Base-by-base conservation (phyloP, 2,113 vertebrate species). In the Anser brachyrhynchus region DNA sequence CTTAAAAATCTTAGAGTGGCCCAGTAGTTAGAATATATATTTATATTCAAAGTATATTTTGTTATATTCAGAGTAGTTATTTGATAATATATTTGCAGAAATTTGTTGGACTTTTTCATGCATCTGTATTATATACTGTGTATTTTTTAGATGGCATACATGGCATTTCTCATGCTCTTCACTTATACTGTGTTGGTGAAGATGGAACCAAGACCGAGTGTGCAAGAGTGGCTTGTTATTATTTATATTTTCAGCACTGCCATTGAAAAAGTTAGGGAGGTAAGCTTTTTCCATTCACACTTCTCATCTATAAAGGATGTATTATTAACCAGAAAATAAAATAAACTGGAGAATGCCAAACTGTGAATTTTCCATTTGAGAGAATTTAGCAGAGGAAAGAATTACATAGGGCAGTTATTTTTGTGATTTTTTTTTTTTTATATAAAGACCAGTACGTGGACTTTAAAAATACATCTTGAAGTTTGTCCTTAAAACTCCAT, bases 81-180 rank as follows among this genome's bases (percentile, higher is more conserved):
- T 10, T 84, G 19, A 64, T 67, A 33, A 20, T 49, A 11, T 6
- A 2, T 70, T 46, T 87, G 8, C 25, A 84, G 83, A 66, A 49
- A 59, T 73, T 37, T 76, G 2, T 46, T 57, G 12, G 39, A 65
- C 8, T 20, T 44, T 92, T 87, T 84, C 51, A 5, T 77, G 43
- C 18, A 11, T 39, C 25, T 72, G 14, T 13, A 44, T 93, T 66
- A 13, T 44, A 31, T 61, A 49, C 8, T 1, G 0, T 89, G 28
- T 94, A 39, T 93, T 95, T 95, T 96, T 49, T 91, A 99, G 99
- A 99, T 99, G 97, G 98, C 98, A 1, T 99, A 99, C 89, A 91
- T 99, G 98, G 97, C 87, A 3, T 99, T 99, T 95, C 98, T 99
- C 52, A 98, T 99, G 98, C 97, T 99, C 44, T 99, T 99, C 95